phyloP scores from a whole-genome alignment of 1,140 invertebrate genomes.

The Hylyphantes graminicola region DNA sequence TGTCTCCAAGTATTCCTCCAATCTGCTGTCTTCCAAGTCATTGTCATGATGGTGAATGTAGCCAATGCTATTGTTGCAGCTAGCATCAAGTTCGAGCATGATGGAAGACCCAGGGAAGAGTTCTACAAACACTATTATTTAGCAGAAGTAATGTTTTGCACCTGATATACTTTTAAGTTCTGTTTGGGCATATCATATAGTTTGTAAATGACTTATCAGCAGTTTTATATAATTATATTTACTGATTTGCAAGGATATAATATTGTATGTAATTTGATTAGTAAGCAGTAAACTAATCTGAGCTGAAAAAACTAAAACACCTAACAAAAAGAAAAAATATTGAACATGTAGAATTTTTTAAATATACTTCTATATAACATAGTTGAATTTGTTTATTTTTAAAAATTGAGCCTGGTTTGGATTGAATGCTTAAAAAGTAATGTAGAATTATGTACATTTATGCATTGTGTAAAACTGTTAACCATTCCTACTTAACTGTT shows the following conservation, averaged over 20 bases:
- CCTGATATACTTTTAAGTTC: neutral
- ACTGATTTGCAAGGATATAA: neutral
- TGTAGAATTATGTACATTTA: neutral
- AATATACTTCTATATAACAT: neutral
- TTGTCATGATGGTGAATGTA: constrained; percentile 94
- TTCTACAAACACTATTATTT: constrained; percentile 92
- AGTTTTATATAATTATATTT: neutral
- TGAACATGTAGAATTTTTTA: neutral
- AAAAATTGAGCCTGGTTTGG: neutral
- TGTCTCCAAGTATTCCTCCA: constrained; percentile 89
- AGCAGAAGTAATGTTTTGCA: constrained; percentile 78
- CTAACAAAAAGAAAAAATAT: too few relatives aligned
- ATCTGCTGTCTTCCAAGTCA: constrained; percentile 79
- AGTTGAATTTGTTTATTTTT: neutral
- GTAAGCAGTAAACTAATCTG: neutral
- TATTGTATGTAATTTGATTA: neutral
- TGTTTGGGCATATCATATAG: neutral
- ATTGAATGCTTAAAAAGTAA: neutral
- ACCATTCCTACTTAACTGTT: neutral
- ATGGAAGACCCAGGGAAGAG: constrained; percentile 82
- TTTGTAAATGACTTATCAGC: neutral
- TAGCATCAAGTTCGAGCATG: constrained; percentile 96
- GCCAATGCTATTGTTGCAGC: constrained; percentile 96
- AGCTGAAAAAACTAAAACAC: neutral
- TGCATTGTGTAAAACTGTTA: neutral